Percentiles rank a stretch among this genome's conserved stretches.
Conservation (phyloP, 2,888 invertebrate species). For the Dicranocentrus wangi region DNA sequence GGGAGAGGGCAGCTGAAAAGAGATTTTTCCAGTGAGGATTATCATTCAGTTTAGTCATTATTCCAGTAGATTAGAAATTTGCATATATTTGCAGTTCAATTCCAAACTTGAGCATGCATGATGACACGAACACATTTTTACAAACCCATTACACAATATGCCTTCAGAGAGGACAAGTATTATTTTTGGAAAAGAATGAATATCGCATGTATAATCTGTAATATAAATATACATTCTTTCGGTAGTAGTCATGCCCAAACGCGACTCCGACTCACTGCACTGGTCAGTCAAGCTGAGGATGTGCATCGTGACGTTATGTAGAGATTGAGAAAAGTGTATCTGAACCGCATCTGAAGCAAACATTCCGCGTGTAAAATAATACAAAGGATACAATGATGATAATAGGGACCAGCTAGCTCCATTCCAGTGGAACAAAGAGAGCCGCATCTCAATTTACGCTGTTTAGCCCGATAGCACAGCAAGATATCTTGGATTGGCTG, state of each 20-base stretch:
- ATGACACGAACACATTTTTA: no score
- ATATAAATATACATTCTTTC: constrained; percentile 20
- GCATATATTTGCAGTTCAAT: constrained; percentile 9
- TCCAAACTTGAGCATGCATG: background rate
- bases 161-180: no score
- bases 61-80: constrained; percentile 18
- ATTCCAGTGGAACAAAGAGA: constrained; percentile 55
- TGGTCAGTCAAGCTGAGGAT: constrained; percentile 22
- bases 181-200: no score
- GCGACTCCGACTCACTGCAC: background rate
- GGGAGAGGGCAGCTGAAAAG: background rate
- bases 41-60: background rate
- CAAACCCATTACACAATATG: no score
- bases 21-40: background rate
- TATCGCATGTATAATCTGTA: background rate
- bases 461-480: constrained; percentile 58
- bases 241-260: background rate
- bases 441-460: constrained; percentile 65
- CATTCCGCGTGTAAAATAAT: constrained; percentile 54
- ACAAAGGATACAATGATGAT: constrained; percentile 50
- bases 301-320: background rate
- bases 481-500: constrained; percentile 40
- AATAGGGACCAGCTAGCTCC: constrained; percentile 55
- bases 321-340: no score
- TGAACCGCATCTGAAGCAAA: constrained; percentile 6